Base-by-base conservation (phyloP, 2,797 vertebrate species). In the Cossypha caffra region DNA sequence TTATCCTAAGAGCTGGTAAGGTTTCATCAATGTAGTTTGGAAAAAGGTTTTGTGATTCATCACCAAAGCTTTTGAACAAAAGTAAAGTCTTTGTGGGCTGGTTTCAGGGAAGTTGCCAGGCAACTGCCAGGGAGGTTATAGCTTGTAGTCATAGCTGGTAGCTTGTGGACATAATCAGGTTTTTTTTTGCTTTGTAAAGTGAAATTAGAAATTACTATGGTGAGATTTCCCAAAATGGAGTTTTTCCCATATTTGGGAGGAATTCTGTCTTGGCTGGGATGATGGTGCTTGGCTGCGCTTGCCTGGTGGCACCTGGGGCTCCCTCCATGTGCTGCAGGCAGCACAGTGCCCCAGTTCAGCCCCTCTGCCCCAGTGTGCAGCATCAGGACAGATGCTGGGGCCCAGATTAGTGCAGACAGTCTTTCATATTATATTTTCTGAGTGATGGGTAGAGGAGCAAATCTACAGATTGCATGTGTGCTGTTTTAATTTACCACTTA, bases 221-320 rank as follows among this genome's bases (percentile, higher is more conserved):
- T 43, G n/a, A 63, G 19, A 33, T 37, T 50, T n/a, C 35, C 33
- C 45, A 35, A 69, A 66, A 28, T 1, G 2, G 47, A 26, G 14
- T 25, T 58, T 66, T 69, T 57, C 5, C 11, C 2, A 0, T n/a
- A 7, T 13, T 37, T 37, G 13, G 50, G 28, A 59, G 42, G 42
- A 58, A 18, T 33, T 33, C 4, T 43, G 26, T 73, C 55, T 78
- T 64, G n/a, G 19, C 57, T 42, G 24, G 29, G 45, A 37, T 63
- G 0, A 1, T 15, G 28, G 29, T 75, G 15, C 40, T 45, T 58
- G 51, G 15, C 23, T 0, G 0, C 33, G 18, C 16, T 51, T 72
- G 31, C 8, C 35, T 20, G 59, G 43, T 50, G 55, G n/a, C 25
- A 24, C 19, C 29, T 59, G 35, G 38, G 35, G 20, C 82, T 73